A percentile compares a stretch with the other conserved stretches of the same genome.
Evolutionary conservation across 2,113 vertebrate genomes (phyloP).

Genomic region (Leptobrachium ailaonicum): DNA sequence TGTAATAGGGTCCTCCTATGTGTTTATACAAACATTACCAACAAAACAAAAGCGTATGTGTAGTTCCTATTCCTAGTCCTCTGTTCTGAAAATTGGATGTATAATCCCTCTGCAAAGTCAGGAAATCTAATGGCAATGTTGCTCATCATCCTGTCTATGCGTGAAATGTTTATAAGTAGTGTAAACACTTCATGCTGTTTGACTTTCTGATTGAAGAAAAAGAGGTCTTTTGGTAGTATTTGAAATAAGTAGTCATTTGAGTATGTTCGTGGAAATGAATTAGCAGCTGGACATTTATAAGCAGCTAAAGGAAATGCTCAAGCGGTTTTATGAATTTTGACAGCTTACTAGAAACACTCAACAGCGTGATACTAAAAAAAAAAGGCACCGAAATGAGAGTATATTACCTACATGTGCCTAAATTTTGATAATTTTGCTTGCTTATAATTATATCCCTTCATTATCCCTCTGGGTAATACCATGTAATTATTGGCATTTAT

Average conservation of each 20-base stretch:
- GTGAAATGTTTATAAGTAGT: not conserved
- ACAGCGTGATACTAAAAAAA: not conserved
- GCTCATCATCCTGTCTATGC: not conserved
- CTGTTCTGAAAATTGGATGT: too few relatives aligned
- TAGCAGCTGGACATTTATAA: not conserved
- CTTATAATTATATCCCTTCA: not conserved
- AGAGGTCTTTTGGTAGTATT: not conserved
- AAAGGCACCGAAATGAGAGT: not conserved
- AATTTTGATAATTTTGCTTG: not conserved
- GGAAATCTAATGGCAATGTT: not conserved
- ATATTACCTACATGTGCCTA: not conserved
- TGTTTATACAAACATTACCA: too few relatives aligned
- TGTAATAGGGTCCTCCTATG: too few relatives aligned
- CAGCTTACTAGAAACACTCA: not conserved
- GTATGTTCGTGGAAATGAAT: not conserved
- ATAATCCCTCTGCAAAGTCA: not conserved
- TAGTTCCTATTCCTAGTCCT: too few relatives aligned
- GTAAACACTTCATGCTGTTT: not conserved
- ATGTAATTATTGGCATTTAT: constrained; percentile 3
- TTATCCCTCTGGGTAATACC: not conserved
- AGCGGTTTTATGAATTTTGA: not conserved
- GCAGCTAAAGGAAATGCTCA: not conserved
- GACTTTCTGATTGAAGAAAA: not conserved
- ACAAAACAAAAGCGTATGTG: too few relatives aligned
- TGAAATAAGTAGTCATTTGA: not conserved